These are phyloP conservation scores for Fulica atra DNA, from an alignment of 2,113 vertebrate species.

Conservation along the genomic window DNA sequence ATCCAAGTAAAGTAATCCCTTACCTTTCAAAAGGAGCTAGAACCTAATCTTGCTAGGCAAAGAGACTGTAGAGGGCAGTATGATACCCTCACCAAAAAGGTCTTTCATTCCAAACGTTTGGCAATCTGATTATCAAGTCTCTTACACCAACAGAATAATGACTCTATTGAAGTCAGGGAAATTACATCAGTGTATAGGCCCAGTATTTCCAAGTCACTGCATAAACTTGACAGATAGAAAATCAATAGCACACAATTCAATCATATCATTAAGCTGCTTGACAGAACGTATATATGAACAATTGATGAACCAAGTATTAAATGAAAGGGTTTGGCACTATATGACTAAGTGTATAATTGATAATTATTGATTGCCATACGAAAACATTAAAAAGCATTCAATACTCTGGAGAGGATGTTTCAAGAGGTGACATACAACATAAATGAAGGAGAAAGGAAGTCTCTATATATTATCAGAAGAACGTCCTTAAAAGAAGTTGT, in stretches of 20 bases:
- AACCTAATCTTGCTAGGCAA: not conserved
- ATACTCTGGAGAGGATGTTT: not conserved
- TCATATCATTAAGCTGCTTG: constrained; percentile 66
- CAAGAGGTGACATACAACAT: not conserved
- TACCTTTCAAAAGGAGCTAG: not conserved
- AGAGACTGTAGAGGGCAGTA: constrained; percentile 46
- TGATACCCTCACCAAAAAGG: constrained; percentile 13
- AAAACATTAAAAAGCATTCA: constrained; percentile 31
- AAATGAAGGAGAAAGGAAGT: not conserved
- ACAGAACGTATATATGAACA: constrained; percentile 61
- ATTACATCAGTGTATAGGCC: constrained; percentile 46
- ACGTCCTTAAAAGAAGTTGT: not conserved
- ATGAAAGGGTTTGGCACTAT: constrained; percentile 59
- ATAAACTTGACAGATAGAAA: constrained; percentile 64
- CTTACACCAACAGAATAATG: constrained; percentile 42
- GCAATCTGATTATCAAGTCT: constrained; percentile 37
- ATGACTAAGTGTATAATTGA: constrained; percentile 53
- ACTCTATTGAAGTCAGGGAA: constrained; percentile 50
- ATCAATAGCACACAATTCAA: constrained; percentile 64
- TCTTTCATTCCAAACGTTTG: constrained; percentile 14
- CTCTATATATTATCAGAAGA: not conserved
- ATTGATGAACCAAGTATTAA: constrained; percentile 66
- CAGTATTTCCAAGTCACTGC: constrained; percentile 62
- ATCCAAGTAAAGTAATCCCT: not conserved
- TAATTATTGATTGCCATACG: constrained; percentile 60